phyloP scores from a whole-genome alignment of 1,140 invertebrate species.

The Microplitis mediator region DNA sequence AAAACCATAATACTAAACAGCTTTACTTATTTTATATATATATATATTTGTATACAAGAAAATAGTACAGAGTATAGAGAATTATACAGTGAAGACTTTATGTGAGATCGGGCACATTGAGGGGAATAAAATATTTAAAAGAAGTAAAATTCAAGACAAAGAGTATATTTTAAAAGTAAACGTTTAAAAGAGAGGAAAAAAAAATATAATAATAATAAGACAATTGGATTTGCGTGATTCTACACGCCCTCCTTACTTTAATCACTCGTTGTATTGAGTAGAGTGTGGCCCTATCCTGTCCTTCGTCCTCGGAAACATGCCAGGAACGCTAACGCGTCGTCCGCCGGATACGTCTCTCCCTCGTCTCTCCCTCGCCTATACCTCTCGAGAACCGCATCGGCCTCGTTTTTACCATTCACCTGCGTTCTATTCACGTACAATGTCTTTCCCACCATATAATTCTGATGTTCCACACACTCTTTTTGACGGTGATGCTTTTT shows the following conservation, averaged over 20 bases:
- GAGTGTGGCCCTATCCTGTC: background rate
- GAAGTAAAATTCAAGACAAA: background rate
- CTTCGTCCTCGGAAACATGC: conserved; percentile 4
- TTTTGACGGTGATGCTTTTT: background rate
- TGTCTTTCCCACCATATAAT: conserved; percentile 8
- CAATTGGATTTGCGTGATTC: conserved; percentile 4
- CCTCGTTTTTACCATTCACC: conserved; percentile 23
- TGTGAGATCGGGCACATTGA: no score
- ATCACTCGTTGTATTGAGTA: conserved; percentile 1
- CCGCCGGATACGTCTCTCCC: background rate
- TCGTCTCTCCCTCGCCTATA: background rate
- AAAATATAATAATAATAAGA: background rate
- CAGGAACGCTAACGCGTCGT: conserved; percentile 1
- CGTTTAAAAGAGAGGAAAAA: background rate
- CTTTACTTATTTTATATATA: no score
- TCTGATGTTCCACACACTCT: background rate
- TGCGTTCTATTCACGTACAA: conserved; percentile 17
- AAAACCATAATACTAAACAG: no score
- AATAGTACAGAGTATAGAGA: no score
- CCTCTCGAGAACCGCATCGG: background rate
- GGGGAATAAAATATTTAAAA: no score
- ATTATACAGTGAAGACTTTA: no score
- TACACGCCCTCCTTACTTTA: background rate
- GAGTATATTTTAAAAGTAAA: background rate
- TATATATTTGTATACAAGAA: no score